These are phyloP conservation scores for Poeciliopsis gracilis DNA, from an alignment of 2,797 vertebrate species.

Conservation along the genomic window DNA sequence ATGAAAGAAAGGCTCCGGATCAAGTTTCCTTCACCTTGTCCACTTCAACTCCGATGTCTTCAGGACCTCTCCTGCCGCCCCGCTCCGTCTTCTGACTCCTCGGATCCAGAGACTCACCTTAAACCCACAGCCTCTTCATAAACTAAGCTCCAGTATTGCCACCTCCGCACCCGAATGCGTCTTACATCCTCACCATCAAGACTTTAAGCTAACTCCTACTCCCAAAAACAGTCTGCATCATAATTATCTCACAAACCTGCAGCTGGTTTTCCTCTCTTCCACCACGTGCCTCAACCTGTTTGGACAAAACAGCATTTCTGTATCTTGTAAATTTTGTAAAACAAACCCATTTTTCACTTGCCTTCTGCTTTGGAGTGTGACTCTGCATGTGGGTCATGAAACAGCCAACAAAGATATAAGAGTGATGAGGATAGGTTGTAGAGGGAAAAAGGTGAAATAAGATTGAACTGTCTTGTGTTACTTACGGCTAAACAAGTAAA, in stretches of 20 bases:
- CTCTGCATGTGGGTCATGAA: not conserved
- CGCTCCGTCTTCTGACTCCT: not conserved
- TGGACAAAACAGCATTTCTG: not conserved
- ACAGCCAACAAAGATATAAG: not conserved
- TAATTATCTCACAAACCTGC: not conserved
- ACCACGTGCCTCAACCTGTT: not conserved
- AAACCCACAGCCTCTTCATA: not conserved
- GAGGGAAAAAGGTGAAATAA: not conserved
- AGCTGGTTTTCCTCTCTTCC: not conserved
- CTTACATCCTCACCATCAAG: not conserved
- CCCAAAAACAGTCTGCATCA: not conserved
- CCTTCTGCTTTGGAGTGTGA: not conserved
- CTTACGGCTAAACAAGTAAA: not conserved
- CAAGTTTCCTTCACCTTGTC: too few relatives aligned
- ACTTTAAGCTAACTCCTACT: not conserved
- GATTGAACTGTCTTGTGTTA: not conserved
- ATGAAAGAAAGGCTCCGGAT: not conserved
- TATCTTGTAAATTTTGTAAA: not conserved
- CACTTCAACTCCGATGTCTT: too few relatives aligned
- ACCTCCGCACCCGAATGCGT: not conserved
- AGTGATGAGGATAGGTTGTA: too few relatives aligned
- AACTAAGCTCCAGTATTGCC: not conserved
- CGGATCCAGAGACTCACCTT: not conserved
- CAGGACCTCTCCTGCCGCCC: too few relatives aligned
- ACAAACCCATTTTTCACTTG: not conserved